Conservation (phyloP, 2,797 vertebrate genomes). For the Sciurus carolinensis region DNA sequence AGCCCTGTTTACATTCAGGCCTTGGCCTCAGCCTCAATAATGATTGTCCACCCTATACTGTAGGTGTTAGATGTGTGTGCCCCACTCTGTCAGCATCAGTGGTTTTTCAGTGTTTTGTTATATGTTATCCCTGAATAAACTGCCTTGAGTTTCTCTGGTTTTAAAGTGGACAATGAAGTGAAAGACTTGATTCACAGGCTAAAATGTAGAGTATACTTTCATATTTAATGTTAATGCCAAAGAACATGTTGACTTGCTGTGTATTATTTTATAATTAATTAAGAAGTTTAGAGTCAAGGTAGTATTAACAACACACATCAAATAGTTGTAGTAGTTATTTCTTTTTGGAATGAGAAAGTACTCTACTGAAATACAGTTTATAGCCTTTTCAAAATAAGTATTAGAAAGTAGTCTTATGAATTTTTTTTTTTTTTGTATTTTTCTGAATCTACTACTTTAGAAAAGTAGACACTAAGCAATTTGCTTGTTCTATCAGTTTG, state of each 20-base stretch:
- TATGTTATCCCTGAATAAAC: not conserved
- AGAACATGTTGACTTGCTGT: not conserved
- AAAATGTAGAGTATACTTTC: not conserved
- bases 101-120: not conserved
- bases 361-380: not conserved
- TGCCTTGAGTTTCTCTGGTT: not conserved
- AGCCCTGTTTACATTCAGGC: not conserved
- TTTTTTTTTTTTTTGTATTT: not conserved
- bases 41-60: not conserved
- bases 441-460: conserved; percentile 6
- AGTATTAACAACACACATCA: not conserved
- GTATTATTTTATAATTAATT: conserved; percentile 32
- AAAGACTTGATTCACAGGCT: not conserved
- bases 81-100: not conserved
- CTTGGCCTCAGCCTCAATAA: not conserved
- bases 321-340: not conserved
- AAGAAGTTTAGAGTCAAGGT: conserved; percentile 7
- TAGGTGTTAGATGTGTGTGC: not conserved
- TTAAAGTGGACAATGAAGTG: not conserved
- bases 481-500: conserved; percentile 20
- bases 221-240: not conserved
- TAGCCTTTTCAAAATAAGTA: not conserved
- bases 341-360: not conserved
- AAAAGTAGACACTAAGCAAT: not conserved
- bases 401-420: not conserved